Conservation (phyloP, 2,797 vertebrate species). For the Triplophysa yarkandensis region DNA sequence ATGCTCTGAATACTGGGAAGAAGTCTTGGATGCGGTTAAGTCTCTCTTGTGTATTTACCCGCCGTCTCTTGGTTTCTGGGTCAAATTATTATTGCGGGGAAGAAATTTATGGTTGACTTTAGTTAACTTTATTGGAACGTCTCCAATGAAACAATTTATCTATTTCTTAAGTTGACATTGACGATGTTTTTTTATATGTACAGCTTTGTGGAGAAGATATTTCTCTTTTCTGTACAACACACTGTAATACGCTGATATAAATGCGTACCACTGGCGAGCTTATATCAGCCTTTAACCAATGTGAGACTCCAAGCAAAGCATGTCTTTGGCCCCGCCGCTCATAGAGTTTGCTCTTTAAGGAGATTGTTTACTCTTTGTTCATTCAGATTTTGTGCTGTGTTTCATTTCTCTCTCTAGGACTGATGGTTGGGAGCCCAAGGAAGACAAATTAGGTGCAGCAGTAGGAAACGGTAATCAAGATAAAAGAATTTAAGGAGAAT, state of each 20-base stretch:
- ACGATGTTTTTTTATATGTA: background rate
- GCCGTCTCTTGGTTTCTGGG: background rate
- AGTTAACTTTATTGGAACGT: background rate
- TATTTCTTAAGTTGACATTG: background rate
- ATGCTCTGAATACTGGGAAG: background rate
- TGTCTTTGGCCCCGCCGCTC: background rate
- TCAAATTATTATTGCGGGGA: background rate
- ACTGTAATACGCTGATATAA: background rate
- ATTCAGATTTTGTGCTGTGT: background rate
- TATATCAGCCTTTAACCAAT: slow-evolving; percentile 9
- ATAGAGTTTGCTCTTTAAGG: background rate
- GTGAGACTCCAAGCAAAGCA: background rate
- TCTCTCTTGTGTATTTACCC: slow-evolving; percentile 3
- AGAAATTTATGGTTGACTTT: background rate
- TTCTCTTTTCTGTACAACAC: slow-evolving; percentile 2
- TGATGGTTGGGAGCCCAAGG: background rate
- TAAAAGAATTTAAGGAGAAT: slow-evolving; percentile 25
- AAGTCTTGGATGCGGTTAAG: background rate
- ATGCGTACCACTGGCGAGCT: slow-evolving; percentile 5
- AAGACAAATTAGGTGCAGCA: slow-evolving; percentile 22
- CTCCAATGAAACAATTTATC: background rate
- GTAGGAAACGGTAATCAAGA: slow-evolving; percentile 16
- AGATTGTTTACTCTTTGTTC: background rate
- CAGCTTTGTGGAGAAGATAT: background rate
- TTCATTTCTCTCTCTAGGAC: slow-evolving; percentile 3